Conservation (phyloP, 2,113 vertebrate species). For the Cinclus mexicanus region DNA sequence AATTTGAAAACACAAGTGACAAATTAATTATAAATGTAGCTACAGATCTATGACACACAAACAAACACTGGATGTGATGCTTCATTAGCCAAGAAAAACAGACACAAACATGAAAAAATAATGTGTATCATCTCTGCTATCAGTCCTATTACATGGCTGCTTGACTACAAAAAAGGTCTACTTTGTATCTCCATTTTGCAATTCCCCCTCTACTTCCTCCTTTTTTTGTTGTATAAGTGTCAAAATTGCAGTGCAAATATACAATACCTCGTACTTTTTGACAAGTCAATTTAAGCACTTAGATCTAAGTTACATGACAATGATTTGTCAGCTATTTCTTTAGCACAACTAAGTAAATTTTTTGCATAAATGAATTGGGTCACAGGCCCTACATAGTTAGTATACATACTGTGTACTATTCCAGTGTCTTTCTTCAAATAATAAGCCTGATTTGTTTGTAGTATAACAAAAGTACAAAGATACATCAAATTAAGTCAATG, state of each 20-base stretch:
- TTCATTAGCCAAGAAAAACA: not conserved
- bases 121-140: not conserved
- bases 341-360: not conserved
- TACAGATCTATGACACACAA: not conserved
- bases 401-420: not conserved
- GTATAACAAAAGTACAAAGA: not conserved
- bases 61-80: not conserved
- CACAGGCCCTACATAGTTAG: not conserved
- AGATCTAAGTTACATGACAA: not conserved
- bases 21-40: not conserved
- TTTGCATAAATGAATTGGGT: not conserved
- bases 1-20: not conserved
- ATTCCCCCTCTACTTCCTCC: not conserved
- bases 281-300: not conserved
- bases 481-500: not conserved
- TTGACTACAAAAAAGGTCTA: not conserved
- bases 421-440: not conserved
- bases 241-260: not conserved
- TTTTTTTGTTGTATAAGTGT: not conserved
- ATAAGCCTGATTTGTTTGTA: not conserved
- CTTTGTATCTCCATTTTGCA: not conserved
- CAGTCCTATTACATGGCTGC: not conserved
- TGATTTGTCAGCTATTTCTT: not conserved
- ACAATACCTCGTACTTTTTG: not conserved
- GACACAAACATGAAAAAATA: not conserved